phyloP scores from a whole-genome alignment of 2,113 vertebrate genomes.

The Hirundichthys speculiger region DNA sequence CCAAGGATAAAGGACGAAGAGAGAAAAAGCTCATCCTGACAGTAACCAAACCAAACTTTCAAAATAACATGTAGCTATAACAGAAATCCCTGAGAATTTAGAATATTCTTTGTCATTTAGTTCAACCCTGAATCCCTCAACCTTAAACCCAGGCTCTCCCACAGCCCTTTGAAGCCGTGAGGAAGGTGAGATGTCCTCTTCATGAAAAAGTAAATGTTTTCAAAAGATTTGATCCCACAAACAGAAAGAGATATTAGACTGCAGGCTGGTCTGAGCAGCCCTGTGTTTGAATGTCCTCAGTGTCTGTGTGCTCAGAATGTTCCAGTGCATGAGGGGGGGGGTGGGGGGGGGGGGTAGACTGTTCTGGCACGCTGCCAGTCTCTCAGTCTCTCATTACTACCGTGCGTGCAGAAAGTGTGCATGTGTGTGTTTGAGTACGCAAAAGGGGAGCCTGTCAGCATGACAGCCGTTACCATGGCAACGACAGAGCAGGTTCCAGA shows the following conservation, averaged over 20 bases:
- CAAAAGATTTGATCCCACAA: neutral
- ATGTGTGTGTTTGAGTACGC: constrained; percentile 28
- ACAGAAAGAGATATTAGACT: constrained; percentile 2
- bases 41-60: constrained; percentile 16
- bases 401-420: constrained; percentile 38
- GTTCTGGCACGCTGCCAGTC: constrained; percentile 79
- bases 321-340: constrained; percentile 44
- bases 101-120: neutral
- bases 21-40: constrained; percentile 9
- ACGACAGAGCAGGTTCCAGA: constrained; percentile 68
- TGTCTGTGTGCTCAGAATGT: constrained; percentile 57
- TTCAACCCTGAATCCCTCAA: neutral
- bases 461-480: constrained; percentile 77
- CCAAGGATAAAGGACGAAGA: constrained; percentile 19
- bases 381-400: constrained; percentile 73
- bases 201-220: neutral
- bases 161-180: neutral
- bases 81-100: neutral
- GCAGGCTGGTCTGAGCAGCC: constrained; percentile 15
- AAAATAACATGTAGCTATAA: neutral
- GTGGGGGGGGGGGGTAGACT: constrained; percentile 46
- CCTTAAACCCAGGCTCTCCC: neutral
- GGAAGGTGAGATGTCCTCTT: neutral
- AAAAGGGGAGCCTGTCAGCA: constrained; percentile 42
- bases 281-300: constrained; percentile 1